Evolutionary conservation across 2,888 invertebrate species (phyloP).

Genomic region (Caenorhabditis doughertyi): DNA sequence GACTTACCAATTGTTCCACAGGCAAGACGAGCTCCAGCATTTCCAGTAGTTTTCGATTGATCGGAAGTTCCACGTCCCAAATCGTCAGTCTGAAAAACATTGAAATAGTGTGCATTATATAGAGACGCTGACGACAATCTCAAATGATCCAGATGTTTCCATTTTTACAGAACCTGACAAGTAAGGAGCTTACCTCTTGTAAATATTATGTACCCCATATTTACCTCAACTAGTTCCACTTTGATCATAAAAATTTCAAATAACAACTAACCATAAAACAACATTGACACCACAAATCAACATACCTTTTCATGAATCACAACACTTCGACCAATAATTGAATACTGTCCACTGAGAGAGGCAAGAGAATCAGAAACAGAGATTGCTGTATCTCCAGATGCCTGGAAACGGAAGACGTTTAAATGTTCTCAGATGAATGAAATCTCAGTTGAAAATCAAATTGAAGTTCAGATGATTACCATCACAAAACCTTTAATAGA

Average conservation of each 20-base stretch:
- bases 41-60: conserved; percentile 77
- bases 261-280: background rate
- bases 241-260: too few species aligned
- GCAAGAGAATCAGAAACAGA: conserved; percentile 74
- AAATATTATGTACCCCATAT: too few species aligned
- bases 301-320: conserved; percentile 81
- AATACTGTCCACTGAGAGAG: conserved; percentile 74
- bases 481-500: too few species aligned
- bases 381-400: conserved; percentile 69
- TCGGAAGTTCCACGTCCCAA: conserved; percentile 81
- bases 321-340: conserved; percentile 72
- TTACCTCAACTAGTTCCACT: too few species aligned
- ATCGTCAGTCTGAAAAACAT: conserved; percentile 81
- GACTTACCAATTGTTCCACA: conserved; percentile 80
- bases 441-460: too few species aligned
- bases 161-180: too few species aligned
- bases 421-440: background rate
- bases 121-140: too few species aligned
- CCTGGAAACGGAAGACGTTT: conserved; percentile 56
- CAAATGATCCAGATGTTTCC: background rate
- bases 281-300: conserved; percentile 13
- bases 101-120: too few species aligned
- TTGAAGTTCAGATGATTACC: too few species aligned
- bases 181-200: too few species aligned
- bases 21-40: conserved; percentile 78